These are phyloP conservation scores for Dicerorhinus sumatrensis DNA, from an alignment of 2,113 vertebrate species.

Conservation along the genomic window DNA sequence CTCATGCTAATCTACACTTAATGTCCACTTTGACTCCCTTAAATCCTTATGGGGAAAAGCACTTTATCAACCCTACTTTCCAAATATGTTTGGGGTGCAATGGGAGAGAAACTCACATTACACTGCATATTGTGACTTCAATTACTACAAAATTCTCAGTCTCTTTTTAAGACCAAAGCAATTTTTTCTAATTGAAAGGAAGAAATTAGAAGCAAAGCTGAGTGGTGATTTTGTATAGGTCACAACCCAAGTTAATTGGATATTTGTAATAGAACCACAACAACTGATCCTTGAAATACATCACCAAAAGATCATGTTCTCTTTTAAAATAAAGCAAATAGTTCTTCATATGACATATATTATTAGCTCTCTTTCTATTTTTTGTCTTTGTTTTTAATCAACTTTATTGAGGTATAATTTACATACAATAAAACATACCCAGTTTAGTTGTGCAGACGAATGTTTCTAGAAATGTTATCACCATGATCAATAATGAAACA, in stretches of 20 bases:
- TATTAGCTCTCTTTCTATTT: background rate
- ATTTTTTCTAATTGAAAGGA: conserved; percentile 49
- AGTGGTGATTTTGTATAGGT: conserved; percentile 67
- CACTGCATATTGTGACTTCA: background rate
- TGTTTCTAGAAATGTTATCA: background rate
- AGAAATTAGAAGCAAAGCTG: conserved; percentile 22
- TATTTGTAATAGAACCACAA: conserved; percentile 49
- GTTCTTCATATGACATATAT: conserved; percentile 13
- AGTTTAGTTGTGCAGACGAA: background rate
- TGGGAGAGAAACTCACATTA: background rate
- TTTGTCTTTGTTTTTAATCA: conserved; percentile 30
- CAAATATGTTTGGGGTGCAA: background rate
- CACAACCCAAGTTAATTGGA: conserved; percentile 77
- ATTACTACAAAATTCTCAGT: background rate
- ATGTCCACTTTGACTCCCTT: background rate
- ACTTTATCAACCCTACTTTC: background rate
- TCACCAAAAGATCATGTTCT: conserved; percentile 34
- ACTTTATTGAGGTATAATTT: background rate
- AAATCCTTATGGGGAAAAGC: background rate
- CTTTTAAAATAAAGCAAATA: conserved; percentile 51
- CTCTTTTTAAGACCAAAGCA: conserved; percentile 51
- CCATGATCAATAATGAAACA: background rate
- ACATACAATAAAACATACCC: background rate
- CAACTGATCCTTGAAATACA: conserved; percentile 66
- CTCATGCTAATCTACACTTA: background rate